Evolutionary conservation across 1,140 invertebrate species (phyloP).

Genomic region (Rhopalosiphum maidis): DNA sequence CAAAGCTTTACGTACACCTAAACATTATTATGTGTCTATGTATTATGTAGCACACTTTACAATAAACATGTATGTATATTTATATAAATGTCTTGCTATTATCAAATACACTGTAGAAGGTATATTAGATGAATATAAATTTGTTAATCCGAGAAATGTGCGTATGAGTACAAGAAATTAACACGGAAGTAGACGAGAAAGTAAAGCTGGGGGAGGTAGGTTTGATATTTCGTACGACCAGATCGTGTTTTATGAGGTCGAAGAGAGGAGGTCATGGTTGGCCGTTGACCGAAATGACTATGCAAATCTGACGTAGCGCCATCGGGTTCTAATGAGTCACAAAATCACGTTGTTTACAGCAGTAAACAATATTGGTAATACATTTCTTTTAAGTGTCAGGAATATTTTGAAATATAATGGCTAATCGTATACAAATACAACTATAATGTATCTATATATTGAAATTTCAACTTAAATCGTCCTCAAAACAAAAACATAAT

Average conservation of each 20-base stretch:
- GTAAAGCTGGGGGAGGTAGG: constrained; percentile 36
- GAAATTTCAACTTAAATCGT: not conserved
- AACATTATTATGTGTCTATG: not conserved
- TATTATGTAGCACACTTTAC: not conserved
- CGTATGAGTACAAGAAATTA: not conserved
- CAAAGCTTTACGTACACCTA: not conserved
- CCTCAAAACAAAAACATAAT: not conserved
- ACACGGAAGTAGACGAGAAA: constrained; percentile 37
- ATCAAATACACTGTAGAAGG: not conserved
- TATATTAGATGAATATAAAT: constrained; percentile 7
- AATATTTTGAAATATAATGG: not conserved
- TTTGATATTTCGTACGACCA: not conserved
- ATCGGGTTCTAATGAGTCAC: constrained; percentile 30
- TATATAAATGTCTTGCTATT: not conserved
- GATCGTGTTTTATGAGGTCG: constrained; percentile 51
- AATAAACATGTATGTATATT: not conserved
- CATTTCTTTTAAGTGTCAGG: not conserved
- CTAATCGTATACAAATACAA: not conserved
- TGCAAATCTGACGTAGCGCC: constrained; percentile 50
- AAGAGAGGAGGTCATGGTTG: constrained; percentile 54
- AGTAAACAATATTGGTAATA: constrained; percentile 7
- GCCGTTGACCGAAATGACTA: constrained; percentile 57
- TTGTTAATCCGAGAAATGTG: not conserved
- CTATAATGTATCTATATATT: not conserved
- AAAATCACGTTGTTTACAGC: constrained; percentile 3